These are phyloP conservation scores for Nautilus pompilius DNA, from an alignment of 1,140 invertebrate species.

Conservation along the genomic window DNA sequence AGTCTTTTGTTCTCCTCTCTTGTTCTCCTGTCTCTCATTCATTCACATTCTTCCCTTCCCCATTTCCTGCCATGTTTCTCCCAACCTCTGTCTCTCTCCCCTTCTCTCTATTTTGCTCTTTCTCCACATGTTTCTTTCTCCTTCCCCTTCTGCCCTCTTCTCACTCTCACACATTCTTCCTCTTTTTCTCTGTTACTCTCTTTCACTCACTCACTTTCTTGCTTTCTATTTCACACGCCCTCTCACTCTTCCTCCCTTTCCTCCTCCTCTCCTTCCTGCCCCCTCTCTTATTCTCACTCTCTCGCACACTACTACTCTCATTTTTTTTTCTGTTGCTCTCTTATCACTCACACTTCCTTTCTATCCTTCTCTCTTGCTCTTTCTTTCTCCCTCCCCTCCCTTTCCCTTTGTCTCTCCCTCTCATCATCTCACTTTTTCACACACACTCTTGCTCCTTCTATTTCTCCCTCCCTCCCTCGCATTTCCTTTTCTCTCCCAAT, in stretches of 20 bases:
- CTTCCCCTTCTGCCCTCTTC: background rate
- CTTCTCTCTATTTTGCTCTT: background rate
- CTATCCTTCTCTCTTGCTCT: background rate
- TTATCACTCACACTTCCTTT: background rate
- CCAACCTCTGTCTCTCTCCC: slow-evolving; percentile 3
- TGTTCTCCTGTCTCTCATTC: slow-evolving; percentile 1
- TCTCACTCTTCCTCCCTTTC: background rate
- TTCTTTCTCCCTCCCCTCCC: background rate
- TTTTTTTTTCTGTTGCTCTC: background rate
- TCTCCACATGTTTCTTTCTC: background rate
- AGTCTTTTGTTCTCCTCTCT: background rate
- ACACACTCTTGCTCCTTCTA: background rate
- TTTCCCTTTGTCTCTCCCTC: background rate
- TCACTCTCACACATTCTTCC: background rate
- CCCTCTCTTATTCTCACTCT: background rate
- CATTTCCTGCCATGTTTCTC: background rate
- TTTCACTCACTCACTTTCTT: background rate
- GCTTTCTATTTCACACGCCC: background rate
- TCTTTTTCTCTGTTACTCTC: background rate
- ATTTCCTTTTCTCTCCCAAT: background rate
- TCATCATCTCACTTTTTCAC: too few species aligned
- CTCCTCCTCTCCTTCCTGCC: too few species aligned
- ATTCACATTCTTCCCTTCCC: slow-evolving; percentile 6
- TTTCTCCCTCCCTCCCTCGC: background rate
- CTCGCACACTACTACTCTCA: background rate